These are phyloP conservation scores for Phaenicophaeus curvirostris DNA, from an alignment of 2,797 vertebrate species.

Conservation along the genomic window DNA sequence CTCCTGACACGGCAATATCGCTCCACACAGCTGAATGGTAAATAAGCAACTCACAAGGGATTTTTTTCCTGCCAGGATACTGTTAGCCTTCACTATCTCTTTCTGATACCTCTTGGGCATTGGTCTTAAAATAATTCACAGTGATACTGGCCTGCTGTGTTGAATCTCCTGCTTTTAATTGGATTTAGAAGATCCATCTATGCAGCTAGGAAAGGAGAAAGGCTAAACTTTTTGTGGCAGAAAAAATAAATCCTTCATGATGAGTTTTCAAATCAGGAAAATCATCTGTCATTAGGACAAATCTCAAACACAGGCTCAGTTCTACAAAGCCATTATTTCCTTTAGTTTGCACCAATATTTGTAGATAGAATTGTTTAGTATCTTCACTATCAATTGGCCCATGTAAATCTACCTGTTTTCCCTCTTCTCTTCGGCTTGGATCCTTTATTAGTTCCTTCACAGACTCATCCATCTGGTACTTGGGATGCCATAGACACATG, in stretches of 20 bases:
- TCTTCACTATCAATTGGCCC: neutral
- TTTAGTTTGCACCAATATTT: neutral
- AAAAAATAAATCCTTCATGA: neutral
- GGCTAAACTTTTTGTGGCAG: neutral
- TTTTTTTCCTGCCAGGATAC: neutral
- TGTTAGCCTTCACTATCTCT: neutral
- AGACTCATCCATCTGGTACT: constrained; percentile 43
- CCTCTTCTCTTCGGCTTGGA: constrained; percentile 1
- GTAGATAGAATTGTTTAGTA: too few species aligned
- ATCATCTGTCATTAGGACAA: neutral
- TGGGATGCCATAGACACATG: constrained; percentile 14
- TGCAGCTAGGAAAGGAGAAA: neutral
- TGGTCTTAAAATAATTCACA: constrained; percentile 3
- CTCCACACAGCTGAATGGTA: neutral
- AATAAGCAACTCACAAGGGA: neutral
- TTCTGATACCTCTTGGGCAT: neutral
- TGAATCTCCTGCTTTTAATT: neutral
- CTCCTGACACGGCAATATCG: neutral
- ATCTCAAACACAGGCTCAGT: neutral
- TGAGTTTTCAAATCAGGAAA: neutral
- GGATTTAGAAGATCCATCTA: neutral
- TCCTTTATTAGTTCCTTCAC: constrained; percentile 59
- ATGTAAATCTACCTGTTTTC: neutral
- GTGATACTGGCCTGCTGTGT: neutral
- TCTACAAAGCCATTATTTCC: neutral